Percentiles rank a stretch among this genome's conserved stretches.
phyloP scores from a whole-genome alignment of 2,113 vertebrate species.

The Saguinus imperator region DNA sequence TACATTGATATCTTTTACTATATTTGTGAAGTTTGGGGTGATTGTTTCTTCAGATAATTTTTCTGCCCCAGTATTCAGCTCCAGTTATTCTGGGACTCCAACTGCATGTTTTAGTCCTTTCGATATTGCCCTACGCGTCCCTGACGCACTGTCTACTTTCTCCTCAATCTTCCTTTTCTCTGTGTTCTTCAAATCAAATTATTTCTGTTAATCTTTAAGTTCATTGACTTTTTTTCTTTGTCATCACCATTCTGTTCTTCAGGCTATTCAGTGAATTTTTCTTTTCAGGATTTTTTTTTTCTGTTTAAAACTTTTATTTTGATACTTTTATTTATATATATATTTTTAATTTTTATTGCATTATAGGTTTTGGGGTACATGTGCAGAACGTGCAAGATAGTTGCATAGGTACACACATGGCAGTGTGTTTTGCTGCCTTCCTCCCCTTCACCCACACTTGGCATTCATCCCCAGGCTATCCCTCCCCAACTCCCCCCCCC shows the following conservation, averaged over 20 bases:
- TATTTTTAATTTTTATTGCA: too few species aligned
- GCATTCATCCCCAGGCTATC: too few species aligned
- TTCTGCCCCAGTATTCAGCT: neutral
- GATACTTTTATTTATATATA: neutral
- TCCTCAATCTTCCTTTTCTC: neutral
- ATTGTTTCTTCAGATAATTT: slow-evolving; percentile 9
- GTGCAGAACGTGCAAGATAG: too few species aligned
- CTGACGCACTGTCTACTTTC: neutral
- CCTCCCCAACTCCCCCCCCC: too few species aligned
- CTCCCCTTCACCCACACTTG: too few species aligned
- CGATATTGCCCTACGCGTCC: neutral
- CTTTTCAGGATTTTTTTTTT: neutral
- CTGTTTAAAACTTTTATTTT: neutral
- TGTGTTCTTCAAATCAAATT: slow-evolving; percentile 5
- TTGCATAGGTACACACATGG: too few species aligned
- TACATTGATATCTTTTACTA: neutral
- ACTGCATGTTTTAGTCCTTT: neutral
- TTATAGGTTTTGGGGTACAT: too few species aligned
- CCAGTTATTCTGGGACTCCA: neutral
- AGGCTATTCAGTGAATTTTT: neutral
- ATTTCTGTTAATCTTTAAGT: neutral
- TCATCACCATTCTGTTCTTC: neutral
- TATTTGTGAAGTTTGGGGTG: neutral
- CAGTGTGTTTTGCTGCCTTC: too few species aligned
- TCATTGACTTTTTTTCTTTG: neutral